Base-by-base conservation (phyloP, 2,797 vertebrate species). In the Peromyscus nudipes region DNA sequence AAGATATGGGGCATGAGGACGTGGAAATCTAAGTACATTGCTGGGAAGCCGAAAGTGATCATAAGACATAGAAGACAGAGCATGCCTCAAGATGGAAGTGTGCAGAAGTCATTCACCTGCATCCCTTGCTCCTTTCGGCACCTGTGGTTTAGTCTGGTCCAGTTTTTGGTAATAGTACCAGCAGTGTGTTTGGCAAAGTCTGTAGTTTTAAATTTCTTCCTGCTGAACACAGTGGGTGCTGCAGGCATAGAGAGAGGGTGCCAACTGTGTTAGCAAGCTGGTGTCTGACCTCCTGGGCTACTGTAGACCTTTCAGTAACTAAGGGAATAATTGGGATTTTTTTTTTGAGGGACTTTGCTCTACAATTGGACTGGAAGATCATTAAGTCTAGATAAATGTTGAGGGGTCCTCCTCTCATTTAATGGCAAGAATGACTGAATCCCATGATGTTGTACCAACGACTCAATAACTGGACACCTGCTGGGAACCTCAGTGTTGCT, bases 1-100 rank as follows among this genome's bases (percentile, higher is more conserved):
- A 79, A 95, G 81, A 95, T 52, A 7, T 62, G 34, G 57, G 73
- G 19, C 16, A 0, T 40, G 57, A 89, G 69, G 67, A 96, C 83
- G 75, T 62, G 82, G 94, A 95, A 83, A 91, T 94, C n/a, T 80
- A 79, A 91, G 62, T 92, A 82, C 8, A 14, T 73, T 80, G 46
- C 25, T 96, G 10, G 73, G 92, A 62, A 93, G 94, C 91, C 21
- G 83, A 73, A 88, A 71, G 79, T 49, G 27, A 52, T 91, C 19
- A 57, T 37, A 79, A 29, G 3, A 6, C 1, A 14, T 16, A 25
- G 64, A 76, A 87, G 52, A 89, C 29, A 57, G 67, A 79, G 52
- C 52, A 16, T 82, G 60, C 37, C 37, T 83, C 73, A 89, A 65
- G 91, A 77, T 27, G 52, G 43, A 96, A 92, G 67, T 11, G 43